Conservation (phyloP, 2,888 invertebrate species). For the Metallyticus violacea region DNA sequence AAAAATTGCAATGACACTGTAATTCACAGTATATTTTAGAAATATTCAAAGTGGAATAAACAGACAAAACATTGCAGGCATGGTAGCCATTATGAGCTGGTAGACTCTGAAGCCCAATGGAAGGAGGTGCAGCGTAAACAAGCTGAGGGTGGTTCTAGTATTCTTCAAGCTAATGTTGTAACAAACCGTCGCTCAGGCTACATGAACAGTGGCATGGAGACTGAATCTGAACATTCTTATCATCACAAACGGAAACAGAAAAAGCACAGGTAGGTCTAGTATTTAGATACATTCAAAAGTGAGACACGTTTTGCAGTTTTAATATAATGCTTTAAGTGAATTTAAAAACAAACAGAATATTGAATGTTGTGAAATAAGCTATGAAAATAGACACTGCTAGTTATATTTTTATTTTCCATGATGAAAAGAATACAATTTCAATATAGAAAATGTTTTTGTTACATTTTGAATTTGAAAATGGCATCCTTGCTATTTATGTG, state of each 20-base stretch:
- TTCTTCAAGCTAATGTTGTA: constrained; percentile 69
- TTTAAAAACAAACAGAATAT: background rate
- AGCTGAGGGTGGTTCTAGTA: constrained; percentile 55
- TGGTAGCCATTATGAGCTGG: constrained; percentile 60
- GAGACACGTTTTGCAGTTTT: too few relatives aligned
- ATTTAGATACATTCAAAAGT: too few relatives aligned
- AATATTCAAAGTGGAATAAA: too few relatives aligned
- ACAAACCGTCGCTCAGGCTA: constrained; percentile 49
- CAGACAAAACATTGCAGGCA: too few relatives aligned
- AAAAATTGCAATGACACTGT: too few relatives aligned
- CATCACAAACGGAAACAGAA: constrained; percentile 43
- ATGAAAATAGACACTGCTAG: background rate
- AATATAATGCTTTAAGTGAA: too few relatives aligned
- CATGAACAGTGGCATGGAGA: constrained; percentile 49
- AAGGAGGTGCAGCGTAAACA: constrained; percentile 79
- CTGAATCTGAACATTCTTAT: constrained; percentile 49
- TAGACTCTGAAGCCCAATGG: constrained; percentile 88
- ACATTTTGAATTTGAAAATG: too few relatives aligned
- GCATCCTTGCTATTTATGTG: background rate
- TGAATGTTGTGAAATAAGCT: background rate
- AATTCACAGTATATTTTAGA: too few relatives aligned
- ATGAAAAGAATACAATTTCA: too few relatives aligned
- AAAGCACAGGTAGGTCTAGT: constrained; percentile 39
- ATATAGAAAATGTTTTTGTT: too few relatives aligned
- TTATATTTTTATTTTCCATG: background rate